Conservation (phyloP, 1,140 invertebrate genomes). For the Lethocerus indicus region DNA sequence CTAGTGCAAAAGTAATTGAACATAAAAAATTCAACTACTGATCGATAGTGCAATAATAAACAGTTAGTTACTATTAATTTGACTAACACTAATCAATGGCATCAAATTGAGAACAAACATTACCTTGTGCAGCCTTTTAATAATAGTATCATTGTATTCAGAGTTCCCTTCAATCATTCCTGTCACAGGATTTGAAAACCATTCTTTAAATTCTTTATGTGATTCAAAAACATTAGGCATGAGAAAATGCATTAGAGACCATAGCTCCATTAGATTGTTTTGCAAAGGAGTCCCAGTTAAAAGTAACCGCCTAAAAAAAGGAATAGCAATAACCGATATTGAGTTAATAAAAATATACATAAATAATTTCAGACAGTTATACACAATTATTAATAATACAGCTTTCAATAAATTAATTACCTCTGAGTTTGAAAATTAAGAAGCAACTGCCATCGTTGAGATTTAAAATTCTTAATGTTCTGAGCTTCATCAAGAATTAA, state of each 20-base stretch:
- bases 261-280: constrained; percentile 98
- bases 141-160: constrained; percentile 86
- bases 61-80: too few relatives aligned
- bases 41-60: too few relatives aligned
- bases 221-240: constrained; percentile 99
- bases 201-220: constrained; percentile 93
- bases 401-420: too few relatives aligned
- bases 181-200: constrained; percentile 97
- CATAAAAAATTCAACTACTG: too few relatives aligned
- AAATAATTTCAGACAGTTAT: too few relatives aligned
- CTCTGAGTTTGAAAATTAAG: constrained; percentile 92
- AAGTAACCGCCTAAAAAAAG: constrained; percentile 55
- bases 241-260: constrained; percentile 99
- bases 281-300: constrained; percentile 97
- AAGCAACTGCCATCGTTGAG: constrained; percentile 93
- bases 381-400: too few relatives aligned
- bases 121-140: constrained; percentile 91
- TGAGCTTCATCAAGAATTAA: constrained; percentile 98
- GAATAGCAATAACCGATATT: background rate
- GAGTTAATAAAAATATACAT: background rate
- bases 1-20: too few relatives aligned
- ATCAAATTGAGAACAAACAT: too few relatives aligned
- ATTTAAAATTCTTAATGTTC: constrained; percentile 99
- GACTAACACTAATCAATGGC: too few relatives aligned
- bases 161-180: constrained; percentile 96